Conservation (phyloP, 2,113 vertebrate species). For the Chionis minor region DNA sequence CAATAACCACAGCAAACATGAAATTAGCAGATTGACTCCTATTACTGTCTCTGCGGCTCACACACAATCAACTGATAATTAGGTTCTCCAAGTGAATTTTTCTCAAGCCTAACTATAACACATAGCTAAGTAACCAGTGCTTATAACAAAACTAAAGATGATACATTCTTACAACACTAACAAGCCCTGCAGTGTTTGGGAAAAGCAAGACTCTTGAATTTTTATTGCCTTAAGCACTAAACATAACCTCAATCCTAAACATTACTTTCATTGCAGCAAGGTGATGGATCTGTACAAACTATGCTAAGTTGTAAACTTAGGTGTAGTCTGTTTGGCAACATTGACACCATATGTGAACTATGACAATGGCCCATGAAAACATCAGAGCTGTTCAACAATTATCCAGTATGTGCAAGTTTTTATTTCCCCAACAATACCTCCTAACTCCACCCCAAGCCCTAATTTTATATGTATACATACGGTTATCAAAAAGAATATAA, state of each 20-base stretch:
- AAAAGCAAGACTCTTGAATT: background rate
- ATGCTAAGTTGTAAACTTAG: background rate
- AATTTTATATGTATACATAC: background rate
- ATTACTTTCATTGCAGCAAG: background rate
- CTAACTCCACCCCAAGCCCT: background rate
- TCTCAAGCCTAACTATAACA: background rate
- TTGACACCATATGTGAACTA: background rate
- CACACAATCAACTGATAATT: background rate
- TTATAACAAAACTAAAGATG: background rate
- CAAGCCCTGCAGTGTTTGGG: background rate
- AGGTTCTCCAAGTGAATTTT: background rate
- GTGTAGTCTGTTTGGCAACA: background rate
- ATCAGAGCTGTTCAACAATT: background rate
- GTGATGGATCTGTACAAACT: background rate
- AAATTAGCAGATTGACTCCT: background rate
- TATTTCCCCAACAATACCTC: background rate
- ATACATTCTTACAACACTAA: accelerated
- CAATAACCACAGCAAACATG: background rate
- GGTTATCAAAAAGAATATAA: background rate
- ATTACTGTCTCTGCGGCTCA: background rate
- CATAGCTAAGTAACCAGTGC: background rate
- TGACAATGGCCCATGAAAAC: background rate
- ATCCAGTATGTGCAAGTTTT: background rate
- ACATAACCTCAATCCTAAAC: background rate
- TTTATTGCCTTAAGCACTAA: background rate